Base-by-base conservation (phyloP, 2,797 vertebrate genomes). In the Zalophus californianus region DNA sequence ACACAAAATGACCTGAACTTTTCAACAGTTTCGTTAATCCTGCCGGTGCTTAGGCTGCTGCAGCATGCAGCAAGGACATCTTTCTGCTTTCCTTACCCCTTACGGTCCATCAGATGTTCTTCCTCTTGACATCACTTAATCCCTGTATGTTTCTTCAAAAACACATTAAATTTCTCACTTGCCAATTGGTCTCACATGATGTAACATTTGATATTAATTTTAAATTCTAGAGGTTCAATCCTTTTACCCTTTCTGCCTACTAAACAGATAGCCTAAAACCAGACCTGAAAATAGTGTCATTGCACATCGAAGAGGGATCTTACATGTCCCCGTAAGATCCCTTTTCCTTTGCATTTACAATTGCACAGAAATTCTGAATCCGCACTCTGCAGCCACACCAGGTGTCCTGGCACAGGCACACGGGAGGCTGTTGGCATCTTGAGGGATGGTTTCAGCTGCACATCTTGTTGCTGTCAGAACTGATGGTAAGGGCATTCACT, bases 371-470 rank as follows among this genome's bases (percentile, higher is more conserved):
- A 92, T 62, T 58, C 78, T 60, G 38, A 75, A 35, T 64, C 21
- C 8, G 64, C 1, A 14, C 35, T 79, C 14, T 60, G 62, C 25
- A 25, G 82, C 35, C 35, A 35, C 2, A 52, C 64, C 27, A 83
- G 80, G 27, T 66, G n/a, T 66, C 89, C 82, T n/a, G 60, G 73
- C 41, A n/a, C 32, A 60, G 27, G 86, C 68, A 50, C 89, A 75
- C 9, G 29, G n/a, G 21, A 82, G 58, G 8, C 12, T 0, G 0
- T 3, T 16, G 35, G 38, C 2, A 0, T 3, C 35, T 38, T 15
- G 15, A 3, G 5, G 48, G 12, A 29, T 54, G 25, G 21, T 14
- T 5, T 32, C 29, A 89, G 35, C 2, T 78, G 82, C 64, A 90
- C 23, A 72, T 38, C 23, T 50, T 64, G 58, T 56, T 75, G 80